Conservation (phyloP, 1,140 invertebrate genomes). For the Philopotamus ludificatus region DNA sequence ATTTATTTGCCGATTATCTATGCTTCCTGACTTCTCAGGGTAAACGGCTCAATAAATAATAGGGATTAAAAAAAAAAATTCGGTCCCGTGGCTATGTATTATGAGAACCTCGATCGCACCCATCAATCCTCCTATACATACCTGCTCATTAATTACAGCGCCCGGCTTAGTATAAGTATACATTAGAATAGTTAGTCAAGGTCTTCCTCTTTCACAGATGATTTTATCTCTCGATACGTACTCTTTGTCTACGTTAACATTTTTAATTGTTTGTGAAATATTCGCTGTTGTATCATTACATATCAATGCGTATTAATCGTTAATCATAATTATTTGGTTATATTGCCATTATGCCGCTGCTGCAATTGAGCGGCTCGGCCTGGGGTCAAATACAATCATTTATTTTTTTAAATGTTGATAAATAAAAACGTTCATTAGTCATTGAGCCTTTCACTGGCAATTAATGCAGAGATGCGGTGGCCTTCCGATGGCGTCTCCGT, state of each 20-base stretch:
- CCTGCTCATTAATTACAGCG: conserved; percentile 9
- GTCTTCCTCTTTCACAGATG: conserved; percentile 14
- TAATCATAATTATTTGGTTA: neutral
- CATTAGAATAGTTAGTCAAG: conserved; percentile 16
- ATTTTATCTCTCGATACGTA: conserved; percentile 12
- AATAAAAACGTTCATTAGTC: too few species aligned
- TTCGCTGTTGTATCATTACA: neutral
- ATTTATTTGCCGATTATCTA: neutral
- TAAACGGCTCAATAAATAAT: too few species aligned
- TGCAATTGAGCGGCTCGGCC: too few species aligned
- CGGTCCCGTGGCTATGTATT: neutral
- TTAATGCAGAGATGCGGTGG: too few species aligned
- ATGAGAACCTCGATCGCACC: neutral
- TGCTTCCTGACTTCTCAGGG: neutral
- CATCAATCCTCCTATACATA: conserved; percentile 6
- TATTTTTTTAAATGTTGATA: too few species aligned
- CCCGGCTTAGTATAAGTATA: neutral
- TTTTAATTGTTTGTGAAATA: neutral
- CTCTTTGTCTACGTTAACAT: neutral
- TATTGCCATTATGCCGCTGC: too few species aligned
- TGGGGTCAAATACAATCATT: too few species aligned
- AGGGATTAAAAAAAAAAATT: neutral
- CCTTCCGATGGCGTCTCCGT: too few species aligned
- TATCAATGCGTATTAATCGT: neutral
- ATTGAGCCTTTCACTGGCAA: too few species aligned